Evolutionary conservation across 2,888 invertebrate genomes (phyloP).

Genomic region (Lithophane ornitopus): DNA sequence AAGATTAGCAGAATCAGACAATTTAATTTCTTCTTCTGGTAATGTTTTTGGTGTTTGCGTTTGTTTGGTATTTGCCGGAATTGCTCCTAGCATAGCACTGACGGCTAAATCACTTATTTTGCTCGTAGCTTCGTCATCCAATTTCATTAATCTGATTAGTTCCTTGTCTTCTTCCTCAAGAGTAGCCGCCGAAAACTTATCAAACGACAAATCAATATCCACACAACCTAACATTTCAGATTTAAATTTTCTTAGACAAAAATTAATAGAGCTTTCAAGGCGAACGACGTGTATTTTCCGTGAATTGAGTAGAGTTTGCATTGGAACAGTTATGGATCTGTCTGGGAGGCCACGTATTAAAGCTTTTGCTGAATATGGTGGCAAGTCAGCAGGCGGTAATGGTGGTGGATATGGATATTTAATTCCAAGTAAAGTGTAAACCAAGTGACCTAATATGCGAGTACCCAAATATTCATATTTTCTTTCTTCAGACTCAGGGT

Average conservation of each 20-base stretch:
- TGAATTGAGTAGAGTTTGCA: constrained; percentile 83
- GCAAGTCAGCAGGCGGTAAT: constrained; percentile 80
- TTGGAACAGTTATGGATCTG: constrained; percentile 78
- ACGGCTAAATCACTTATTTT: constrained; percentile 76
- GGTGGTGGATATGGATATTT: constrained; percentile 86
- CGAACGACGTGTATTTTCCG: constrained; percentile 84
- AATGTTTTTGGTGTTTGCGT: constrained; percentile 91
- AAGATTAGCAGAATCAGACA: constrained; percentile 88
- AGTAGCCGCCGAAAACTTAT: constrained; percentile 78
- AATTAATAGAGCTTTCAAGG: constrained; percentile 90
- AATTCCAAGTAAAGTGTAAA: constrained; percentile 87
- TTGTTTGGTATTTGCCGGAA: constrained; percentile 84
- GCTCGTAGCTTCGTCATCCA: constrained; percentile 75
- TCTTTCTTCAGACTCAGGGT: constrained; percentile 83
- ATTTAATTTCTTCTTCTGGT: constrained; percentile 90
- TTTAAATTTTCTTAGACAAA: constrained; percentile 89
- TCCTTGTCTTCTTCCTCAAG: constrained; percentile 80
- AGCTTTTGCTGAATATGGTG: constrained; percentile 80
- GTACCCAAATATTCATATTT: constrained; percentile 85
- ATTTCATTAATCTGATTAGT: constrained; percentile 80
- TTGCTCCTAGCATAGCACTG: constrained; percentile 71
- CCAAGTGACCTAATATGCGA: constrained; percentile 87
- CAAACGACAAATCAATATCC: constrained; percentile 86
- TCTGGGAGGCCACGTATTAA: constrained; percentile 86
- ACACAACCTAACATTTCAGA: constrained; percentile 88